These are phyloP conservation scores for Hetaerina americana DNA, from an alignment of 1,140 invertebrate species.

Conservation along the genomic window DNA sequence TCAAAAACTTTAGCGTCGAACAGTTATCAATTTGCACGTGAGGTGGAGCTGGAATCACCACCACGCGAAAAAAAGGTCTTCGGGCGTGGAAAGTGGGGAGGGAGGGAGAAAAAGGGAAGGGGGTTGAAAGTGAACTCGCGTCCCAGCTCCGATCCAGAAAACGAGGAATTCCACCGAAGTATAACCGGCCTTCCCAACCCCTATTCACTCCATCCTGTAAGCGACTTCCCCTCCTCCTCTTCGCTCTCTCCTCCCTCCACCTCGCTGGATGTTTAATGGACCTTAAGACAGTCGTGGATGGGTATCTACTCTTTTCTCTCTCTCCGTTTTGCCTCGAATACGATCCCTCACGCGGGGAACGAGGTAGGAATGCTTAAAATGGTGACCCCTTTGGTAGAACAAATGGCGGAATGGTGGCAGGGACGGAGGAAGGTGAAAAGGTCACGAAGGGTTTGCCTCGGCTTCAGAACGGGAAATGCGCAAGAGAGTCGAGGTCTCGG, in stretches of 20 bases:
- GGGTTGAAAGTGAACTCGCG: no score
- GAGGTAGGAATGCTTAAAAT: background rate
- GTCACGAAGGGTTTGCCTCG: no score
- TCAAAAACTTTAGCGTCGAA: no score
- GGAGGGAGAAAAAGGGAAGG: constrained; percentile 8
- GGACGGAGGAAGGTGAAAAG: background rate
- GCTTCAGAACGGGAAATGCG: no score
- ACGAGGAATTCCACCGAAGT: no score
- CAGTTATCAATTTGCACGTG: no score
- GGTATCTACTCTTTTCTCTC: background rate
- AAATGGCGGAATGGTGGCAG: background rate
- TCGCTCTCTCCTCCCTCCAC: background rate
- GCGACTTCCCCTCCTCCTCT: no score
- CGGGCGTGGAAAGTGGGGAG: background rate
- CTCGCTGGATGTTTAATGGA: background rate
- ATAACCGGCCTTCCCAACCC: no score
- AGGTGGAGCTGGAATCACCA: no score
- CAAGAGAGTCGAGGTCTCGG: no score
- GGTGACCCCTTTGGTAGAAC: background rate
- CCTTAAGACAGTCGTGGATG: background rate
- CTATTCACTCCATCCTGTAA: background rate
- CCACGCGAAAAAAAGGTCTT: no score
- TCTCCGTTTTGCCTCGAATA: background rate
- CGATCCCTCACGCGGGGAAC: background rate
- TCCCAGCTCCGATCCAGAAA: no score